Evolutionary conservation across 2,113 vertebrate species (phyloP).

Genomic region (Rynchops niger): DNA sequence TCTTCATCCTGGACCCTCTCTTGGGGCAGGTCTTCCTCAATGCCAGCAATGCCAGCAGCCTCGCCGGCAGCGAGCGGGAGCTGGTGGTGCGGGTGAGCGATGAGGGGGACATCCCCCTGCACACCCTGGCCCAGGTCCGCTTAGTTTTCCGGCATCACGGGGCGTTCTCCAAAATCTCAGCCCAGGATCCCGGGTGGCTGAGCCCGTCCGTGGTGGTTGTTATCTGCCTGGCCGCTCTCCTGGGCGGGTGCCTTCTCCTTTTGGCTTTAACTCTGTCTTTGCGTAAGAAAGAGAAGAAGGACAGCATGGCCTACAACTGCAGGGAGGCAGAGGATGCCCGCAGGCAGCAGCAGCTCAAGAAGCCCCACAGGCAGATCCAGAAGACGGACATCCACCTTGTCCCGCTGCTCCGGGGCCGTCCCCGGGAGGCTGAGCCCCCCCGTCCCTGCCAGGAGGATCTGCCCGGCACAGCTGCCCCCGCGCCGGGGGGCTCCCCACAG

Average conservation of each 20-base stretch:
- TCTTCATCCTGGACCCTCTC: slow-evolving; percentile 80
- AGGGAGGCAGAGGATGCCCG: slow-evolving; percentile 88
- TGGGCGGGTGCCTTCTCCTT: slow-evolving; percentile 80
- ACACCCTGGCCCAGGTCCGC: slow-evolving; percentile 72
- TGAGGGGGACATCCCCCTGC: slow-evolving; percentile 75
- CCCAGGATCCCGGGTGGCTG: slow-evolving; percentile 67
- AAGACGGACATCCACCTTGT: slow-evolving; percentile 92
- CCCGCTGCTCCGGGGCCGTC: slow-evolving; percentile 80
- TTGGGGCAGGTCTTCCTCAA: slow-evolving; percentile 87
- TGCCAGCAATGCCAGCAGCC: slow-evolving; percentile 83
- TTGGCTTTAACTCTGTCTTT: slow-evolving; percentile 81
- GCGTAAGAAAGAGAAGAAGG: slow-evolving; percentile 84
- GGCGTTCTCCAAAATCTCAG: slow-evolving; percentile 83
- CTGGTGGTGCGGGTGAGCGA: slow-evolving; percentile 82
- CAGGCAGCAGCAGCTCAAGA: slow-evolving; percentile 87
- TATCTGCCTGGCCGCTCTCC: slow-evolving; percentile 80
- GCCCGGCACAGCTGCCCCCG: rapidly evolving
- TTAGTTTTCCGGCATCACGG: slow-evolving; percentile 82
- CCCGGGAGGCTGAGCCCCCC: slow-evolving; percentile 42
- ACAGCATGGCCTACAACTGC: slow-evolving; percentile 91
- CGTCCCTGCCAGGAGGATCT: background rate
- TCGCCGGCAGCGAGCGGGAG: slow-evolving; percentile 79
- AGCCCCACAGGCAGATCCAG: slow-evolving; percentile 89
- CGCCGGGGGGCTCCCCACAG: background rate
- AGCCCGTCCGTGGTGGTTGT: slow-evolving; percentile 77